phyloP scores from a whole-genome alignment of 2,113 vertebrate species.

The Spermophilus dauricus region DNA sequence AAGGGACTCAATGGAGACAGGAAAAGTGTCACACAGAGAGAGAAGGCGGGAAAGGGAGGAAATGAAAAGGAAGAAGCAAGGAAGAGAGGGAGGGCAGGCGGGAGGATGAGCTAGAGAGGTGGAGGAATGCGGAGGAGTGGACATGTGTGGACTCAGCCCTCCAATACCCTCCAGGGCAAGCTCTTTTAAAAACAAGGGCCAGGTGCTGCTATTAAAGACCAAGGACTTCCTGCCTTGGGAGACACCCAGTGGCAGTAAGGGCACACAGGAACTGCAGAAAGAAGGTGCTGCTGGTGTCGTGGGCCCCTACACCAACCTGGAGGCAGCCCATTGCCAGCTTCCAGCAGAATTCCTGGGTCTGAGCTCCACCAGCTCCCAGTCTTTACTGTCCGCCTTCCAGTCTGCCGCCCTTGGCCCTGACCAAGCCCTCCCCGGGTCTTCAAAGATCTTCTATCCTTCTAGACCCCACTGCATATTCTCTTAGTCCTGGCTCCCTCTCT shows the following conservation, averaged over 20 bases:
- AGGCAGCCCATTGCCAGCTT: not conserved
- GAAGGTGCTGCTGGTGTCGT: not conserved
- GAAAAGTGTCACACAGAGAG: not conserved
- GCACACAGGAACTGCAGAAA: not conserved
- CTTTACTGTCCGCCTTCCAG: not conserved
- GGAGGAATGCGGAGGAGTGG: not conserved
- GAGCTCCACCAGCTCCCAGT: not conserved
- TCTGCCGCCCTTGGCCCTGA: not conserved
- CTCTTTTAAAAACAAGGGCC: not conserved
- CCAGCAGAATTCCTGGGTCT: not conserved
- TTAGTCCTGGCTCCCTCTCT: not conserved
- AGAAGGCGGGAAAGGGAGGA: not conserved
- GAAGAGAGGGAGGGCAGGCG: no score
- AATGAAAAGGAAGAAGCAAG: not conserved
- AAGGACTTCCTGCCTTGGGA: not conserved
- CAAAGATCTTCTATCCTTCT: not conserved
- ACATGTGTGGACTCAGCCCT: rapidly evolving
- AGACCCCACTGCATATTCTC: not conserved
- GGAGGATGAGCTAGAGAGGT: not conserved
- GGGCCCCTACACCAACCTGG: not conserved
- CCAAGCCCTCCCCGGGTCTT: not conserved
- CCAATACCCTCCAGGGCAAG: rapidly evolving
- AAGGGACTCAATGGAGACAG: not conserved
- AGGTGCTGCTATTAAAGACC: not conserved
- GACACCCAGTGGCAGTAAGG: not conserved